Conservation (phyloP, 2,113 vertebrate species). For the Colius striatus region DNA sequence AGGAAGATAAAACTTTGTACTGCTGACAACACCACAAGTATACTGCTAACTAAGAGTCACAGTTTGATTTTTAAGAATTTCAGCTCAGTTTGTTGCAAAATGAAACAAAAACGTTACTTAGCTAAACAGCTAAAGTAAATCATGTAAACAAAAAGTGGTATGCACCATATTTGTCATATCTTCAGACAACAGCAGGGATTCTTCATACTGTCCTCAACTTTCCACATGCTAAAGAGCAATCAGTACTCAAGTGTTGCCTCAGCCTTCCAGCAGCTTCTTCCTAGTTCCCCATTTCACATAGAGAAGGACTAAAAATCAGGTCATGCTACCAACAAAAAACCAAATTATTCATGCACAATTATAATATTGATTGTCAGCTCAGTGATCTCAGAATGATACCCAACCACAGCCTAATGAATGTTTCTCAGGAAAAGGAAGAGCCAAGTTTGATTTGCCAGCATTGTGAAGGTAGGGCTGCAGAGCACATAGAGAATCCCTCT, state of each 20-base stretch:
- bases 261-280: neutral
- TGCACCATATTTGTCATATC: neutral
- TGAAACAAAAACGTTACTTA: neutral
- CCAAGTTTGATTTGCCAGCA: neutral
- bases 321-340: no score
- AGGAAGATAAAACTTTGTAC: neutral
- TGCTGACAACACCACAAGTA: neutral
- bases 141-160: neutral
- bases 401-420: neutral
- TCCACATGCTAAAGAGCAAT: neutral
- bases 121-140: neutral
- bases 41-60: no score
- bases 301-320: neutral
- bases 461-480: neutral
- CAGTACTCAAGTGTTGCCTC: neutral
- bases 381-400: neutral
- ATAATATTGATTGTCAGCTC: neutral
- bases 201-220: neutral
- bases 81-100: neutral
- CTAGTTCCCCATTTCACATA: neutral
- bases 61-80: neutral
- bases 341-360: neutral
- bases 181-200: neutral
- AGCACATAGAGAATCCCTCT: neutral
- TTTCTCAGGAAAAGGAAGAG: neutral